Conservation (phyloP, 2,113 vertebrate species). For the Actinemys pallida region DNA sequence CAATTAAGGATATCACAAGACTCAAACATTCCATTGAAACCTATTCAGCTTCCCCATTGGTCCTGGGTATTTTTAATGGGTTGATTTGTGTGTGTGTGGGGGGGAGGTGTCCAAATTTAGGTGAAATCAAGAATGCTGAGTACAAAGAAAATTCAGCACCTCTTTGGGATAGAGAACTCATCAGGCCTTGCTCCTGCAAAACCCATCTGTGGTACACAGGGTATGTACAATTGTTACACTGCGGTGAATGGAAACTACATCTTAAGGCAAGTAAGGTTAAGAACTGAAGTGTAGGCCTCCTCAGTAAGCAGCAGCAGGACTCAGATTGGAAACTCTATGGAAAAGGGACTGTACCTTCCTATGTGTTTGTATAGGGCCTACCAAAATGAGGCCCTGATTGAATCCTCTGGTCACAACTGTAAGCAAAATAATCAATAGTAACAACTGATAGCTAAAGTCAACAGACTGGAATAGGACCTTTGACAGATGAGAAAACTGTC, state of each 20-base stretch:
- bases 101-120: not conserved
- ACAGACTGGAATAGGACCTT: not conserved
- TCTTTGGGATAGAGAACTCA: not conserved
- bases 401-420: not conserved
- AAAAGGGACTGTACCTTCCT: not conserved
- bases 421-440: not conserved
- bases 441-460: not conserved
- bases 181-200: constrained; percentile 1
- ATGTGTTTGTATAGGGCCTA: not conserved
- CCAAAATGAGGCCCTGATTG: not conserved
- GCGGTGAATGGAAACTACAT: not conserved
- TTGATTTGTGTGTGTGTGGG: not conserved
- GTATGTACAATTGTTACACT: not conserved
- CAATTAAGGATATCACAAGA: not conserved
- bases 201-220: not conserved
- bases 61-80: not conserved
- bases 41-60: not conserved
- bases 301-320: not conserved
- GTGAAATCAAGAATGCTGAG: not conserved
- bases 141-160: not conserved
- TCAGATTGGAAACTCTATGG: not conserved
- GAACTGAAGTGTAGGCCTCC: not conserved
- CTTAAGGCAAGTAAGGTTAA: not conserved
- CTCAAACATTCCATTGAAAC: not conserved
- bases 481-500: not conserved